A percentile compares a stretch with the other conserved stretches of the same genome.
phyloP scores from a whole-genome alignment of 1,140 invertebrate genomes.

The Tenebrio molitor region DNA sequence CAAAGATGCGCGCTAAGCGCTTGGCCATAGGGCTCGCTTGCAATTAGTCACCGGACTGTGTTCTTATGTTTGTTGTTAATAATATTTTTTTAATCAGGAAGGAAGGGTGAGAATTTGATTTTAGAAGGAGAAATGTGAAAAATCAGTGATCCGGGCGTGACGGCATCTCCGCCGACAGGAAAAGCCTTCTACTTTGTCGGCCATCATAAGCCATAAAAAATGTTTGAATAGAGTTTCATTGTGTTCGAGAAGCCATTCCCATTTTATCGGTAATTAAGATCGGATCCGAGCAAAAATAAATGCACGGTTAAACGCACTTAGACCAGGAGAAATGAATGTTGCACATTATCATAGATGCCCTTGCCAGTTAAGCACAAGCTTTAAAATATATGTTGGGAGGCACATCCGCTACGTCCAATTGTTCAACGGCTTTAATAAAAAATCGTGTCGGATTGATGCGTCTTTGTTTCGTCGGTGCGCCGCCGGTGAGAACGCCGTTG shows the following conservation, averaged over 20 bases:
- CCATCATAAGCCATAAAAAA: conserved; percentile 11
- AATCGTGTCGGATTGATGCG: conserved; percentile 21
- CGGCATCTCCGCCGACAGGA: not conserved
- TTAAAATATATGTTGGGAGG: conserved; percentile 25
- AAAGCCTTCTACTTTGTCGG: conserved; percentile 1
- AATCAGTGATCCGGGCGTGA: conserved; percentile 2
- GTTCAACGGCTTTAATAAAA: conserved; percentile 33
- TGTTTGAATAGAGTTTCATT: conserved; percentile 9
- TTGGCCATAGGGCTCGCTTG: too few relatives aligned
- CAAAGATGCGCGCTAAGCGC: too few relatives aligned
- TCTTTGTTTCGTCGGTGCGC: conserved; percentile 15
- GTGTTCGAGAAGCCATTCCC: conserved; percentile 28
- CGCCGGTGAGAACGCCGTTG: too few relatives aligned
- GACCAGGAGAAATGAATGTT: conserved; percentile 38
- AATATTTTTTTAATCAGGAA: too few relatives aligned
- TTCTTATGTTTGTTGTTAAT: too few relatives aligned
- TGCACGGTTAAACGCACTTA: conserved; percentile 26
- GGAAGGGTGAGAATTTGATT: too few relatives aligned
- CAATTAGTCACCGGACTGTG: too few relatives aligned
- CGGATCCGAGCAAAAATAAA: conserved; percentile 28
- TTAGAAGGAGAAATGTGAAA: too few relatives aligned
- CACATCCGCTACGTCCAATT: conserved; percentile 39
- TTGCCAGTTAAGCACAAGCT: conserved; percentile 23
- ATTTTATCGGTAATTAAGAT: conserved; percentile 41
- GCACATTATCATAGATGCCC: conserved; percentile 43